Evolutionary conservation across 2,797 vertebrate species (phyloP), one percentile per base, ranked within the genome.

Genomic region (Dallia pectoralis): DNA sequence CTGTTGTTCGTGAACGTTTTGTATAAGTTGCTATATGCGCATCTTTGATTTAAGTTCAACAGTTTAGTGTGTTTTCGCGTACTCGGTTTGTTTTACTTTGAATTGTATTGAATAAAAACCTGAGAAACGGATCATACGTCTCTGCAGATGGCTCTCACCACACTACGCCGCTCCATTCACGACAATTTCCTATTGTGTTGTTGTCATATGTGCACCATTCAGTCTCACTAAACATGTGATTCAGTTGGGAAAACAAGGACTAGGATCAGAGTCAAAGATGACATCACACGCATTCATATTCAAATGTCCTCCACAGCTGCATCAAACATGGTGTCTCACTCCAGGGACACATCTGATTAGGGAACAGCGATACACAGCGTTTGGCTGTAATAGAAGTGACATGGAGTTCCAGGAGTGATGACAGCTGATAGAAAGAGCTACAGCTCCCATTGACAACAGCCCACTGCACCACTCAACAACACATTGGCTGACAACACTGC

Each of bases 361-460:
- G n/a, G 1, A 14, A n/a, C 53, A 56, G 25, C 8, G 18, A 18
- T 66, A 33, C 63, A 66, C 8, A 22, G 47, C 4, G 11, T 14
- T 12, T 40, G 27, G 27, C 33, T 40, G 11, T 36, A 18, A 67
- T 14, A 67, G 29, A 22, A 67, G 33, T 22, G 44, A 30, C 19
- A 49, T 5, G 30, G 5, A 12, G 49, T 80, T 76, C 72, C 82
- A 76, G 78, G 86, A 73, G 87, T 76, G 87, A 84, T 86, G 90
- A 91, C 90, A 90, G 86, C 88, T 89, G 87, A 88, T 87, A 87
- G 79, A 80, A 59, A 77, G 86, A 89, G 71, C 89, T 91, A 84
- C 83, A 85, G 81, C 75, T 80, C 72, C 72, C 65, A 67, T 65
- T 77, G 66, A 68, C 61, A 69, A 71, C 73, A 74, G 81, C 80